A percentile compares a stretch with the other conserved stretches of the same genome.
phyloP scores from a whole-genome alignment of 2,113 vertebrate species.

The Lasiurus borealis region DNA sequence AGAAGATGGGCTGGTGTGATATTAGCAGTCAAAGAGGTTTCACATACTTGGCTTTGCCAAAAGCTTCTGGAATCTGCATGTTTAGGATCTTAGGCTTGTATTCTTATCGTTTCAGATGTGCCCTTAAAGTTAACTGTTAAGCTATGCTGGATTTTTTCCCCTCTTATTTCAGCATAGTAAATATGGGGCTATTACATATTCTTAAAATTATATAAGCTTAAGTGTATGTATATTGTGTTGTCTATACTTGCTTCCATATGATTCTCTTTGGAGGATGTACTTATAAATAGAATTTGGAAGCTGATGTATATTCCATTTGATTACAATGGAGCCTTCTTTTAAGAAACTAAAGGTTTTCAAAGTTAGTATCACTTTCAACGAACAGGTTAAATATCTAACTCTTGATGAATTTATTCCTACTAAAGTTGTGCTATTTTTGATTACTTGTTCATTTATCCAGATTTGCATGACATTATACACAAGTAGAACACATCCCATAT shows the following conservation, averaged over 20 bases:
- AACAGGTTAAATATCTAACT: constrained; percentile 54
- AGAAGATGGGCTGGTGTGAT: constrained; percentile 59
- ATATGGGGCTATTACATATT: constrained; percentile 63
- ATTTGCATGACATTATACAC: constrained; percentile 39
- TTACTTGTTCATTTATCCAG: constrained; percentile 56
- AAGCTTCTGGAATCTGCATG: constrained; percentile 52
- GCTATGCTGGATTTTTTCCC: not conserved
- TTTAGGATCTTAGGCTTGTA: constrained; percentile 40
- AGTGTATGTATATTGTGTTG: not conserved
- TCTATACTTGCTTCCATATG: constrained; percentile 62
- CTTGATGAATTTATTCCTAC: constrained; percentile 58
- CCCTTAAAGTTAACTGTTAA: constrained; percentile 49
- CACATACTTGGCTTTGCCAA: constrained; percentile 55
- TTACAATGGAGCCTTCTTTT: constrained; percentile 52
- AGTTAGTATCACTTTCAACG: constrained; percentile 46
- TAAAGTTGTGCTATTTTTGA: constrained; percentile 50
- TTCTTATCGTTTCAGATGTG: constrained; percentile 56
- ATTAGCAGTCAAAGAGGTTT: constrained; percentile 69
- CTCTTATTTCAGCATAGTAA: constrained; percentile 64
- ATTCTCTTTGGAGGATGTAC: constrained; percentile 67
- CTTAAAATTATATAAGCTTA: constrained; percentile 62
- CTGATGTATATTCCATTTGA: constrained; percentile 52
- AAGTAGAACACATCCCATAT: constrained; percentile 57
- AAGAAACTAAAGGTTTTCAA: constrained; percentile 62
- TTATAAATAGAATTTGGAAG: constrained; percentile 56